Conservation (phyloP, 1,140 invertebrate species). For the Danaus melanippus region DNA sequence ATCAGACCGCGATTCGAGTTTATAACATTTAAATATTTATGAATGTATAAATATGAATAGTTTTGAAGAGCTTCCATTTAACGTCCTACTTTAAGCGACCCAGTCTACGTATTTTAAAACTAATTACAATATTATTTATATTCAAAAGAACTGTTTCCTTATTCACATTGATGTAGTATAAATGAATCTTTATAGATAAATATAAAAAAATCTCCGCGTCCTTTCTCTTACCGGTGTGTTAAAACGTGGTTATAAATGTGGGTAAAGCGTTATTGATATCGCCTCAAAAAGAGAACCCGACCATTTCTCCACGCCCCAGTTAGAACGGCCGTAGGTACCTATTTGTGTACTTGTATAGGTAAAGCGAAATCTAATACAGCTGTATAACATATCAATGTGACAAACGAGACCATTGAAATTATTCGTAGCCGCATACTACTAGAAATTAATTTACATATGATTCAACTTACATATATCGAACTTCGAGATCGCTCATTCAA, state of each 20-base stretch:
- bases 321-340: slow-evolving; percentile 24
- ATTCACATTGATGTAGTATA: too few species aligned
- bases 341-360: slow-evolving; percentile 9
- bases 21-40: not conserved
- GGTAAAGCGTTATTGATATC: slow-evolving; percentile 20
- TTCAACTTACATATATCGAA: too few species aligned
- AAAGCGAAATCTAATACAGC: slow-evolving; percentile 39
- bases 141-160: too few species aligned
- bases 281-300: slow-evolving; percentile 18
- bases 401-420: slow-evolving; percentile 30
- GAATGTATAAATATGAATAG: not conserved
- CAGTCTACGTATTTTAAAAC: too few species aligned
- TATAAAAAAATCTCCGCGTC: too few species aligned
- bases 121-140: too few species aligned
- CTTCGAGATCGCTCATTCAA: too few species aligned
- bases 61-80: slow-evolving; percentile 1
- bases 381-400: slow-evolving; percentile 49
- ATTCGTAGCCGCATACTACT: too few species aligned
- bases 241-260: slow-evolving; percentile 8
- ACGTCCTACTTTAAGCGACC: not conserved
- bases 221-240: too few species aligned
- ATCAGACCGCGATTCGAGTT: slow-evolving; percentile 6
- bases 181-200: too few species aligned
- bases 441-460: too few species aligned
- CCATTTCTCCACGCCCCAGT: slow-evolving; percentile 43